Evolutionary conservation across 2,113 vertebrate genomes (phyloP).

Genomic region (Falcunculus frontatus): DNA sequence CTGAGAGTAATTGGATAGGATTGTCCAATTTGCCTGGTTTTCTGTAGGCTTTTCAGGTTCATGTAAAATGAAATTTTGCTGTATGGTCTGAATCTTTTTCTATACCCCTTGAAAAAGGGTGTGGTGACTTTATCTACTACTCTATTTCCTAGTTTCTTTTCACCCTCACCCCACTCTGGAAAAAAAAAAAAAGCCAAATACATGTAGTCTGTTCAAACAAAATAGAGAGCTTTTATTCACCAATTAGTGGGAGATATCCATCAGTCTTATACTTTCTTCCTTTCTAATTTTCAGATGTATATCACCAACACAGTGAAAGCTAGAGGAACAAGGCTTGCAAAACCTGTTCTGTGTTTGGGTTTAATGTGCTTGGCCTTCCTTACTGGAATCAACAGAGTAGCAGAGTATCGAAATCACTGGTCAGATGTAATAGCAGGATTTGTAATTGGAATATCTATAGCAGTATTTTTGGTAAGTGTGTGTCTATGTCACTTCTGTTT

Average conservation of each 20-base stretch:
- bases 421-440: conserved; percentile 97
- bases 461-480: conserved; percentile 91
- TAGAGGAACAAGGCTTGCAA: conserved; percentile 93
- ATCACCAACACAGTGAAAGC: conserved; percentile 93
- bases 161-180: not conserved
- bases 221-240: not conserved
- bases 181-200: not conserved
- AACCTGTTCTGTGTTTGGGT: conserved; percentile 89
- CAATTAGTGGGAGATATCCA: not conserved
- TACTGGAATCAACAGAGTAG: conserved; percentile 95
- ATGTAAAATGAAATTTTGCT: not conserved
- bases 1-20: not conserved
- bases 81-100: not conserved
- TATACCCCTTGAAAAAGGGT: not conserved
- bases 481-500: not conserved
- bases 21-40: not conserved
- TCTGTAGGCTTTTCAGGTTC: not conserved
- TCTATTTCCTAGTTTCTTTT: not conserved
- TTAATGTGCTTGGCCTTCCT: conserved; percentile 95
- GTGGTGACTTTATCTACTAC: not conserved
- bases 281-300: conserved; percentile 86
- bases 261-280: not conserved
- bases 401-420: conserved; percentile 98
- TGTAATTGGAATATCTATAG: conserved; percentile 90
- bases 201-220: not conserved